These are phyloP conservation scores for Lymantria monacha DNA, from an alignment of 2,888 invertebrate genomes.

Conservation along the genomic window DNA sequence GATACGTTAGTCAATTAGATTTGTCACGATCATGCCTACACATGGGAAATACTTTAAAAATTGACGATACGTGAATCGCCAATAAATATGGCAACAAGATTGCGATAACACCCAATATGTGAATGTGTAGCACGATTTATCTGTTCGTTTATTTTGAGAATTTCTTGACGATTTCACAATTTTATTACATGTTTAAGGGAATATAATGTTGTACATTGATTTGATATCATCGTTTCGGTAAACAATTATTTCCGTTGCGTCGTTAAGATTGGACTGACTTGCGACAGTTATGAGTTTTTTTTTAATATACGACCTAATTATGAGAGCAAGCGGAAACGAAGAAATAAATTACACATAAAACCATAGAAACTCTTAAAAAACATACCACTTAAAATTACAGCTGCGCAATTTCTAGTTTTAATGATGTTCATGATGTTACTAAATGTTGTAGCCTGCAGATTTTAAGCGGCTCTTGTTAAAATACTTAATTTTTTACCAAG, in stretches of 20 bases:
- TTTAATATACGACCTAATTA: conserved; percentile 15
- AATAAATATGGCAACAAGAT: conserved; percentile 30
- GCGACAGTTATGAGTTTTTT: conserved; percentile 15
- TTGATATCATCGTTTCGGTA: conserved; percentile 13
- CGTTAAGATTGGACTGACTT: conserved; percentile 11
- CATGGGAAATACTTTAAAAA: conserved; percentile 36
- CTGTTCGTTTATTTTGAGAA: conserved; percentile 16
- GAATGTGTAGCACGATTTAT: conserved; percentile 25
- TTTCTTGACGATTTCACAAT: conserved; percentile 22
- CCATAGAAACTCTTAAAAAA: background rate
- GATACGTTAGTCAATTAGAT: conserved; percentile 55
- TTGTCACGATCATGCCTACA: conserved; percentile 45
- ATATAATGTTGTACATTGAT: conserved; percentile 7
- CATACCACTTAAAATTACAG: background rate
- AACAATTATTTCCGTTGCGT: conserved; percentile 28
- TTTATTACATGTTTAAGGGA: conserved; percentile 20
- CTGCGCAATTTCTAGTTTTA: conserved; percentile 1
- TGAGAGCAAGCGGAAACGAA: conserved; percentile 14
- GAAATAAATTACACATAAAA: conserved; percentile 4
- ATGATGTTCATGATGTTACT: background rate
- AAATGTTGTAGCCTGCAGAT: conserved; percentile 18
- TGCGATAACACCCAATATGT: conserved; percentile 21
- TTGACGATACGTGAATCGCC: conserved; percentile 33
- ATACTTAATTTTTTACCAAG: conserved; percentile 34
- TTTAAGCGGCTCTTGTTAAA: conserved; percentile 27